Conservation (phyloP, 2,797 vertebrate genomes). For the Hapalemur alaotrensis region DNA sequence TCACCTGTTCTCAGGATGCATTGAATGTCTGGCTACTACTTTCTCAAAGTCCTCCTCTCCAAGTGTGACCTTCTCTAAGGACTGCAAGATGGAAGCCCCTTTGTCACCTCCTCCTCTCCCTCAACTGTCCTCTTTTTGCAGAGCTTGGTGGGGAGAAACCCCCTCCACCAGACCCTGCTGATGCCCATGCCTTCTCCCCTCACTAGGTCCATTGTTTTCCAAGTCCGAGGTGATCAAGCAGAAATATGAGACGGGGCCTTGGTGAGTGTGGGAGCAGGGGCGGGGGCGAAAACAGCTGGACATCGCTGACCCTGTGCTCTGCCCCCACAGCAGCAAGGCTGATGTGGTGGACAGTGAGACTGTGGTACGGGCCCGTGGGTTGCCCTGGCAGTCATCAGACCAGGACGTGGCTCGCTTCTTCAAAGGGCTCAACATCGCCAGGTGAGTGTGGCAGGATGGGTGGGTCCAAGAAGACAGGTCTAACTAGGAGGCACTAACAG, state of each 20-base stretch:
- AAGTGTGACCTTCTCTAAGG: constrained; percentile 2
- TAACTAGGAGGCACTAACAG: constrained; percentile 50
- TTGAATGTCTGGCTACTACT: background rate
- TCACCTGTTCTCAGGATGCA: background rate
- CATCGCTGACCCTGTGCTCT: constrained; percentile 39
- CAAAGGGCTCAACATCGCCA: constrained; percentile 98
- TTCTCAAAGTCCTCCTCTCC: background rate
- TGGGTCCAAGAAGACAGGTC: background rate
- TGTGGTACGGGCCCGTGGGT: constrained; percentile 94
- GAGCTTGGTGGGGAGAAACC: constrained; percentile 58
- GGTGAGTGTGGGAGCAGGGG: constrained; percentile 84
- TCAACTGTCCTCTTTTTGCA: constrained; percentile 63
- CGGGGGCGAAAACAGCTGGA: background rate
- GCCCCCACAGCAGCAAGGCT: constrained; percentile 89
- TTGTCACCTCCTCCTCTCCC: constrained; percentile 2
- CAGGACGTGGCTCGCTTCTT: constrained; percentile 98
- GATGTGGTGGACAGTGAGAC: constrained; percentile 96
- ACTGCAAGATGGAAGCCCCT: constrained; percentile 15
- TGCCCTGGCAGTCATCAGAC: constrained; percentile 98
- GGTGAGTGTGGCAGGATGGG: constrained; percentile 84
- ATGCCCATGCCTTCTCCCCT: constrained; percentile 58
- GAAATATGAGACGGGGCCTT: constrained; percentile 97
- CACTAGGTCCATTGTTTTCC: constrained; percentile 88
- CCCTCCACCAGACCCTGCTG: constrained; percentile 40
- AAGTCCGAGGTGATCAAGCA: constrained; percentile 92